Evolutionary conservation across 2,888 invertebrate species (phyloP), one percentile per base, ranked within the genome.

Genomic region (Chymomyza procnemis): DNA sequence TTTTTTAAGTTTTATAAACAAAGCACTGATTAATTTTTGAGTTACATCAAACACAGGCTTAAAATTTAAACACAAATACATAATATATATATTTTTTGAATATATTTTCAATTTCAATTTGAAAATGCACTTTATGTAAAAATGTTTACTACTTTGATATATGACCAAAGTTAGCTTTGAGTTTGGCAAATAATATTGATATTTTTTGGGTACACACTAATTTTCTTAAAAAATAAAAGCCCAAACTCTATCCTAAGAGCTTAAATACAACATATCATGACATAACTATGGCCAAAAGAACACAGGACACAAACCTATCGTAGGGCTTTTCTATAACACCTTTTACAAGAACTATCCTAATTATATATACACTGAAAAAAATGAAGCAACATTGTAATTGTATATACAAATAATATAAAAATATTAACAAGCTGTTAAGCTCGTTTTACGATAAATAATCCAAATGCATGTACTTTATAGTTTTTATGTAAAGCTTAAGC

Each of bases 311-410:
- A 18, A 16, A 50, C 48, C 48, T 50, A 69, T 64, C 64, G 16
- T 71, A 78, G 66, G 78, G 73, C 75, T 82, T 87, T 87, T 82
- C 83, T 82, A 77, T 12, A 68, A 80, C 75, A 87, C 83, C 82
- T 85, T 81, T 81, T 81, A 86, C 83, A 82, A 85, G 69, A 55
- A 61, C 73, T 64, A 59, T 41, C 34, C 12, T 41, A 61, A 54
- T 65, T 73, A 26, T 73, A 26, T 73, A 63, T 73, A 41, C 69
- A 74, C 73, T 66, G 69, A 55, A 72, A 64, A 34, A 70, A 64
- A 65, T 47, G 58, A 62, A 66, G n/a, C n/a, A 56, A 76, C 66
- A 22, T 61, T 19, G 57, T 61, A 67, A 50, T 47, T 18, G 60
- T 26, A 66, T 22, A 48, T 52, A 50, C 18, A 52, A 64, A 58